phyloP scores from a whole-genome alignment of 2,797 vertebrate species.

The Carapus acus region DNA sequence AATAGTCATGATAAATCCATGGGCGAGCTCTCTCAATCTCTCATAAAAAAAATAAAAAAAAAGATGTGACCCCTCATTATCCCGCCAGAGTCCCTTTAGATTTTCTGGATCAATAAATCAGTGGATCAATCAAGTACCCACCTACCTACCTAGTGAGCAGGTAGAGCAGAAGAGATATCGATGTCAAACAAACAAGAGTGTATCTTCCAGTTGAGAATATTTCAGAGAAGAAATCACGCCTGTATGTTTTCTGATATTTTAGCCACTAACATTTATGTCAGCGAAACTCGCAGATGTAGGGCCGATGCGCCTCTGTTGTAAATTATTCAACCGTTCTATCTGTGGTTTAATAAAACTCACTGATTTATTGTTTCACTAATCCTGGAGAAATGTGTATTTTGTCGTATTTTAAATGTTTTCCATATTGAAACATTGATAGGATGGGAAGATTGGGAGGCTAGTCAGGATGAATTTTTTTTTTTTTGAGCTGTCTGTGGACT shows the following conservation, averaged over 20 bases:
- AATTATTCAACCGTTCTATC: constrained; percentile 68
- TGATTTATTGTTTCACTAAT: constrained; percentile 50
- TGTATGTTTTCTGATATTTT: constrained; percentile 23
- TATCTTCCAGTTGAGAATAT: constrained; percentile 11
- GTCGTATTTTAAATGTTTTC: background rate
- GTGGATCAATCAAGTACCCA: too few species aligned
- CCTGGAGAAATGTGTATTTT: constrained; percentile 17
- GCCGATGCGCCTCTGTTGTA: constrained; percentile 54
- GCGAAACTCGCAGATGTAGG: constrained; percentile 39
- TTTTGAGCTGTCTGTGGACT: too few species aligned
- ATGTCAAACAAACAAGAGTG: constrained; percentile 9
- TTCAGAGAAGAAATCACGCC: constrained; percentile 37
- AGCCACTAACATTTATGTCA: constrained; percentile 28
- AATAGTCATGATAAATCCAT: background rate
- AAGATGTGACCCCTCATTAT: too few species aligned
- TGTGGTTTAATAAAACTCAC: constrained; percentile 79
- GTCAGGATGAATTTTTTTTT: too few species aligned
- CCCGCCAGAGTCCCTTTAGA: too few species aligned
- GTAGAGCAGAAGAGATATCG: constrained; percentile 12
- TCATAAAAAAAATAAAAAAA: too few species aligned
- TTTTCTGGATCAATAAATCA: too few species aligned
- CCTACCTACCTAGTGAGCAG: too few species aligned
- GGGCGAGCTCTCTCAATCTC: too few species aligned
- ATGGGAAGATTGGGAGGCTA: too few species aligned
- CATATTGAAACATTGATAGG: too few species aligned